Base-by-base conservation (phyloP, 1,140 invertebrate genomes). In the Zophobas morio region DNA sequence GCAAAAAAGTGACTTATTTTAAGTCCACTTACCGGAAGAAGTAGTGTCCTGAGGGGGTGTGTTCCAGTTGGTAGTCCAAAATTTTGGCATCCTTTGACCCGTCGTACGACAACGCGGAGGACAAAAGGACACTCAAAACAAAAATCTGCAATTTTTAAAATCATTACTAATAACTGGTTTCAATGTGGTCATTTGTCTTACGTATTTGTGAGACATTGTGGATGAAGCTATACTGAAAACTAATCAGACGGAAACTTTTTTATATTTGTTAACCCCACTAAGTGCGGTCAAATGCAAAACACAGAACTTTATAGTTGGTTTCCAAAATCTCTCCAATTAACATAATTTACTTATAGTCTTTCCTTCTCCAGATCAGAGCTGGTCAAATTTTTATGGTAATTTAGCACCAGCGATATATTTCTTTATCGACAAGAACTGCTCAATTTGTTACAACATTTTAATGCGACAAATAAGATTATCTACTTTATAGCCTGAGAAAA, bases 301-400 rank as follows among this genome's bases (percentile, higher is more conserved):
- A 60, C 37, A 35, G 37, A 60, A 46, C 6, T n/a, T 51, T 4
- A 51, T 20, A 20, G 39, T 42, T 20, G 20, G 20, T 66, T 66
- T 34, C 33, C 49, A 51, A 72, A 51, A 72, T 72, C 70, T 72
- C 70, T 72, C 70, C 70, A 51, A 72, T 72, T 72, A 72, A 35
- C 70, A 72, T 72, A 72, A 66, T 42, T 66, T 40, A n/a, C 5
- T n/a, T 66, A 39, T 37, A 66, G 39, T 42, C 20, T 5, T 51
- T 51, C n/a, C 49, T 20, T 4, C 42, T 51, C n/a, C n/a, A 20
- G n/a, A 2, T 51, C 70, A 35, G 32, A 72, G 49, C 51, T 53
- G 33, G 51, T 72, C 70, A 72, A 72, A 72, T 72, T 53, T 51
- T 51, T 72, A 35, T 66, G 39, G n/a, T 20, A 40, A 66, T 32